These are phyloP conservation scores for Lamellibrachia luymesi DNA, from an alignment of 1,140 invertebrate species.

Conservation along the genomic window DNA sequence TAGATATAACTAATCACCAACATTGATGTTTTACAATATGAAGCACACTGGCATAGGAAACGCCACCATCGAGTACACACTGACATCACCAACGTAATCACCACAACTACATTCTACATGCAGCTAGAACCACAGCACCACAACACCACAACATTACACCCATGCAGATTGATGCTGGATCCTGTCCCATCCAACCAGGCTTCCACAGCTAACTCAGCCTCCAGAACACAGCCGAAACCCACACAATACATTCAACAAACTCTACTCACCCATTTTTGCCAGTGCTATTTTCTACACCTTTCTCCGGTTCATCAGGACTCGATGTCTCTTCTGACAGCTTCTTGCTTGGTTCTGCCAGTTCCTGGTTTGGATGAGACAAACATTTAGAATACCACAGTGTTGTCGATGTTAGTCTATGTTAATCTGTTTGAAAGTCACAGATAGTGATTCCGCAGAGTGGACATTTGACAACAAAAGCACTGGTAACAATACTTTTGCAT, in stretches of 20 bases:
- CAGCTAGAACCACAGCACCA: no score
- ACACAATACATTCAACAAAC: neutral
- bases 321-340: slow-evolving; percentile 63
- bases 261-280: slow-evolving; percentile 11
- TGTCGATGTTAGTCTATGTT: neutral
- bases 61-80: no score
- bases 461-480: neutral
- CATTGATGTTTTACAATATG: no score
- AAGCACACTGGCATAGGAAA: no score
- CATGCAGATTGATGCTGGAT: neutral
- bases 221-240: neutral
- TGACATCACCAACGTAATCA: no score
- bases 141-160: neutral
- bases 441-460: neutral
- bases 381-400: neutral
- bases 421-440: neutral
- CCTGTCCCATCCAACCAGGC: neutral
- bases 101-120: no score
- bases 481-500: no score
- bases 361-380: slow-evolving; percentile 38
- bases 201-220: neutral
- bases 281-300: neutral
- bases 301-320: slow-evolving; percentile 36
- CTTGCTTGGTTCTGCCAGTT: slow-evolving; percentile 56
- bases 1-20: no score